These are phyloP conservation scores for Leptinotarsa undecemlineata DNA, from an alignment of 1,140 invertebrate species.

Conservation along the genomic window DNA sequence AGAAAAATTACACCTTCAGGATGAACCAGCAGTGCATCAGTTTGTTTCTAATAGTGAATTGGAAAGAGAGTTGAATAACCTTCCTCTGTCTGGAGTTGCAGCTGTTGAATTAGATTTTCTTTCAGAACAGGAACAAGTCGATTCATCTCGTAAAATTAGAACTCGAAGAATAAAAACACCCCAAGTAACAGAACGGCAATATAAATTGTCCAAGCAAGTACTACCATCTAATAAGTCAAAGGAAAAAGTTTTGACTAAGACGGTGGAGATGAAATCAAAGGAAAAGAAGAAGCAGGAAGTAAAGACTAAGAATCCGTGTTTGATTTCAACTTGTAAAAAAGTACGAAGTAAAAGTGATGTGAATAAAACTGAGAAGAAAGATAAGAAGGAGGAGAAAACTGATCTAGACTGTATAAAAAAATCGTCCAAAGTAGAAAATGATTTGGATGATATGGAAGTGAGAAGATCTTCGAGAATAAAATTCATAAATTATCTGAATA, in stretches of 20 bases:
- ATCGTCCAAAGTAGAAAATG: constrained; percentile 14
- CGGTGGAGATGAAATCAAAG: background rate
- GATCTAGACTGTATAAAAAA: constrained; percentile 11
- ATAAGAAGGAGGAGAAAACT: constrained; percentile 19
- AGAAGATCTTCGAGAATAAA: constrained; percentile 63
- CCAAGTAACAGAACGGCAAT: background rate
- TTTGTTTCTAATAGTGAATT: background rate
- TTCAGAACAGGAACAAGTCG: background rate
- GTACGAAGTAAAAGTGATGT: constrained; percentile 26
- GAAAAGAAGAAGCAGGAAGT: constrained; percentile 15
- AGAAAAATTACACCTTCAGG: constrained; percentile 12
- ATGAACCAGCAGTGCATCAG: background rate
- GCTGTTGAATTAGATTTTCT: no score
- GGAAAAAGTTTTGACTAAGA: background rate
- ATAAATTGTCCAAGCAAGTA: background rate
- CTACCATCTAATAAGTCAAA: background rate
- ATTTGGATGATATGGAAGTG: constrained; percentile 45
- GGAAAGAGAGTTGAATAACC: background rate
- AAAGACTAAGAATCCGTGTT: background rate
- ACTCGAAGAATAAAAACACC: constrained; percentile 12
- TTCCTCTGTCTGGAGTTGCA: background rate
- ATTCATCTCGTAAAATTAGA: background rate
- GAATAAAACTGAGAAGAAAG: constrained; percentile 28
- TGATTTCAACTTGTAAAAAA: constrained; percentile 12
- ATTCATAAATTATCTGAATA: constrained; percentile 62